Conservation (phyloP, 2,113 vertebrate genomes). For the Gracilinanus agilis region DNA sequence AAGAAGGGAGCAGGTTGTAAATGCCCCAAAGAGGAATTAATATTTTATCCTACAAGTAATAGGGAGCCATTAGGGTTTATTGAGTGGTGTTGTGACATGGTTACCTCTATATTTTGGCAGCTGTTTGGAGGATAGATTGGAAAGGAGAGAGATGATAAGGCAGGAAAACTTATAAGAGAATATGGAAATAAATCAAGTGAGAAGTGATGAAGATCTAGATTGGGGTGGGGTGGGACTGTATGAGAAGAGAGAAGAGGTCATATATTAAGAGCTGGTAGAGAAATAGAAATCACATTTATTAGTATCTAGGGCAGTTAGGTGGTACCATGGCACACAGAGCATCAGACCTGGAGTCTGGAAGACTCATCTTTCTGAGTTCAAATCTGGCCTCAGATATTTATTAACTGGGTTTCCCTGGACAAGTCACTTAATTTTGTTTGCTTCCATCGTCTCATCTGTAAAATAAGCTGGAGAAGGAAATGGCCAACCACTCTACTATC, state of each 20-base stretch:
- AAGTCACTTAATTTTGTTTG: no score
- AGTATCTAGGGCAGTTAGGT: no score
- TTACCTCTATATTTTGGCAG: neutral
- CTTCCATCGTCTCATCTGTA: no score
- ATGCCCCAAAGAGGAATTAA: constrained; percentile 25
- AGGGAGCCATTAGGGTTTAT: neutral
- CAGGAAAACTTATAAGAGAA: neutral
- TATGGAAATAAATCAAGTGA: neutral
- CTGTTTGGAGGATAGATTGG: neutral
- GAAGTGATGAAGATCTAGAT: neutral
- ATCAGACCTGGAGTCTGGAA: no score
- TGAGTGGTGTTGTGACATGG: neutral
- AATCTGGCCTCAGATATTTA: no score
- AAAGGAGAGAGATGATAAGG: neutral
- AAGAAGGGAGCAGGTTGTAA: constrained; percentile 6
- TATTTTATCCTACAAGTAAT: constrained; percentile 35
- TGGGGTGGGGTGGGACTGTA: neutral
- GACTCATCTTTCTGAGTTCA: no score
- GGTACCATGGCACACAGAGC: no score
- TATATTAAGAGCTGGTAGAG: neutral
- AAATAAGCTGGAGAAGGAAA: no score
- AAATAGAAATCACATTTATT: neutral
- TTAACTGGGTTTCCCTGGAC: no score
- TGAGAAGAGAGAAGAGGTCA: neutral
- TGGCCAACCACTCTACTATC: no score